Evolutionary conservation across 2,888 invertebrate species (phyloP), one percentile per base, ranked within the genome.

Genomic region (Drosophila siamana): DNA sequence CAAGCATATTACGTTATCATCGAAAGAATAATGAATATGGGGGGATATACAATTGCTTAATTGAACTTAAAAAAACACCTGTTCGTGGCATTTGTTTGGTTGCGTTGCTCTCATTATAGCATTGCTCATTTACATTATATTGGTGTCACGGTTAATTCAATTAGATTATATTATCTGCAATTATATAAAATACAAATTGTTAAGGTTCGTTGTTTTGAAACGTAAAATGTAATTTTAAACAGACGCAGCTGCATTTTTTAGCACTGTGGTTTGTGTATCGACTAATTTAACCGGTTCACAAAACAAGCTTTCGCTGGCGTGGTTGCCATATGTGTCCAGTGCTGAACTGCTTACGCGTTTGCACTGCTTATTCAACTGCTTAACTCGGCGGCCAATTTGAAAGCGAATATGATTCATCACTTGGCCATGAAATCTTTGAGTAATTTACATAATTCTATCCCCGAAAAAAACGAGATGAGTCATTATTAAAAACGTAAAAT

Each of bases 1-100:
- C 3, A 3, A 5, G 19, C 1, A 3, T 26, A 44, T 28, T 66
- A 56, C 38, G 4, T 44, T 52, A 46, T 60, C 36, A 65, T 54
- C 26, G 9, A 46, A 5, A 7, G 33, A 51, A 57, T 51, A 62
- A 22, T 33, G 26, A 13, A 28, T 8, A 15, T 28, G 22, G 4
- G 24, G 41, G 13, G 56, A 38, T 15, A 46, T 9, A 41, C 38
- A 51, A 13, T 44, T 60, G 26, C 19, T 28, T 7, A 59, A 52
- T 24, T 19, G 11, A 38, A 41, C 13, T 44, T 6, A 16, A 38
- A 69, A 74, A 38, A 69, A 74, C 74, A 74, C 44, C 69, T 74
- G 74, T 52, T 7, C 24, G 30, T 36, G 6, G 28, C 38, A 57
- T 11, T 16, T 56, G 40, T 46, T 50, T 4, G 8, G 46, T 33